phyloP scores from a whole-genome alignment of 2,113 vertebrate species.

The Hippocampus barbouri region DNA sequence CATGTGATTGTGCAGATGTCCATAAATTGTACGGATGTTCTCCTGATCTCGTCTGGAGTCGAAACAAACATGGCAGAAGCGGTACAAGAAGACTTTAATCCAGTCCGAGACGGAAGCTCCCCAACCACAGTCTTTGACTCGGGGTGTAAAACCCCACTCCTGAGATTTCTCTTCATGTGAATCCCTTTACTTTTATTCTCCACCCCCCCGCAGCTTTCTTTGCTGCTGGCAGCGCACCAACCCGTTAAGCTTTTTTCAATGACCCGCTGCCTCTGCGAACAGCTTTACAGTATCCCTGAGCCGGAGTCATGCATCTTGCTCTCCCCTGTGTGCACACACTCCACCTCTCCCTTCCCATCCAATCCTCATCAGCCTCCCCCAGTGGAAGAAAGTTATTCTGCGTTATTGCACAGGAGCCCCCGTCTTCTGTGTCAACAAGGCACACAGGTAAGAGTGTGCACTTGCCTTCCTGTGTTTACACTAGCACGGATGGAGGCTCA shows the following conservation, averaged over 20 bases:
- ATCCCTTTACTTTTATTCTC: slow-evolving; percentile 25
- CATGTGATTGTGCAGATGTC: not conserved
- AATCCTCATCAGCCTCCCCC: slow-evolving; percentile 22
- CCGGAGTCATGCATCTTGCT: slow-evolving; percentile 29
- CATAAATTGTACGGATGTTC: slow-evolving; percentile 22
- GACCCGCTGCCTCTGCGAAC: slow-evolving; percentile 54
- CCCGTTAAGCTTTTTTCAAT: slow-evolving; percentile 26
- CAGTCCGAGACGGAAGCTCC: slow-evolving; percentile 26
- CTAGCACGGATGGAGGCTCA: slow-evolving; percentile 35
- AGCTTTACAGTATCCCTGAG: slow-evolving; percentile 52
- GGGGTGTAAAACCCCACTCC: slow-evolving; percentile 20
- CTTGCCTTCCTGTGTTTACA: slow-evolving; percentile 58
- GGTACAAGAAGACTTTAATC: slow-evolving; percentile 23
- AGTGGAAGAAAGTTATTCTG: slow-evolving; percentile 1
- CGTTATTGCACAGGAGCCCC: slow-evolving; percentile 20
- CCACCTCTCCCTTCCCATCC: slow-evolving; percentile 35
- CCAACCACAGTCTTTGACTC: slow-evolving; percentile 20
- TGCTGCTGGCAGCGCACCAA: slow-evolving; percentile 35
- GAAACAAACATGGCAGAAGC: slow-evolving; percentile 16
- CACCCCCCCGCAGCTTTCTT: slow-evolving; percentile 18
- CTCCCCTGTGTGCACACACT: slow-evolving; percentile 44
- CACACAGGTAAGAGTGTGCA: slow-evolving; percentile 24
- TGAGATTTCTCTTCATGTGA: slow-evolving; percentile 25
- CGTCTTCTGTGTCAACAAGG: slow-evolving; percentile 50
- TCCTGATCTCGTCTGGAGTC: slow-evolving; percentile 23